These are phyloP conservation scores for Acrossocheilus wenchowensis DNA, from an alignment of 2,797 vertebrate genomes.

Conservation along the genomic window DNA sequence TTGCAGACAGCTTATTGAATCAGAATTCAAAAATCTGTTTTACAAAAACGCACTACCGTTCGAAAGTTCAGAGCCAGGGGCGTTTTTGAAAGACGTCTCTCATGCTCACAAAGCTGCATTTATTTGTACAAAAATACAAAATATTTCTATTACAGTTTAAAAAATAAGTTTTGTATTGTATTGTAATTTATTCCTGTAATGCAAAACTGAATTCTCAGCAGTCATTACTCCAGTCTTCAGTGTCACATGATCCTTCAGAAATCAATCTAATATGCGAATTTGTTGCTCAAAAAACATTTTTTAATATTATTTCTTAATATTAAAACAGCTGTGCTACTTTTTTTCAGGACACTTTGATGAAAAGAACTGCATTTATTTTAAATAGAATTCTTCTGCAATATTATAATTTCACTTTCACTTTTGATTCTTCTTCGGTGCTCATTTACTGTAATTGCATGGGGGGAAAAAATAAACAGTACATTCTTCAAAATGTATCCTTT, in stretches of 20 bases:
- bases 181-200: neutral
- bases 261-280: neutral
- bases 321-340: neutral
- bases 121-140: neutral
- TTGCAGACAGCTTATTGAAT: neutral
- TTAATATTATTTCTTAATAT: neutral
- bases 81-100: neutral
- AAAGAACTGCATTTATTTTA: neutral
- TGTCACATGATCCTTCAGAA: neutral
- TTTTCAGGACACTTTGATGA: neutral
- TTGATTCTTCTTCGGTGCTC: neutral
- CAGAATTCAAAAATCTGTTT: neutral
- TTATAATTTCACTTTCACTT: neutral
- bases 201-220: neutral
- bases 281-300: neutral
- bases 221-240: neutral
- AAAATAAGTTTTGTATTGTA: neutral
- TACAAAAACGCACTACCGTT: neutral
- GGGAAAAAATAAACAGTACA: neutral
- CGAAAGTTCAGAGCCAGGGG: neutral
- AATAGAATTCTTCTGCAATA: neutral
- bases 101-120: neutral
- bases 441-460: neutral
- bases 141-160: neutral
- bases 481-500: neutral